Evolutionary conservation across 2,113 vertebrate species (phyloP), one percentile per base, ranked within the genome.

Genomic region (Strix uralensis): DNA sequence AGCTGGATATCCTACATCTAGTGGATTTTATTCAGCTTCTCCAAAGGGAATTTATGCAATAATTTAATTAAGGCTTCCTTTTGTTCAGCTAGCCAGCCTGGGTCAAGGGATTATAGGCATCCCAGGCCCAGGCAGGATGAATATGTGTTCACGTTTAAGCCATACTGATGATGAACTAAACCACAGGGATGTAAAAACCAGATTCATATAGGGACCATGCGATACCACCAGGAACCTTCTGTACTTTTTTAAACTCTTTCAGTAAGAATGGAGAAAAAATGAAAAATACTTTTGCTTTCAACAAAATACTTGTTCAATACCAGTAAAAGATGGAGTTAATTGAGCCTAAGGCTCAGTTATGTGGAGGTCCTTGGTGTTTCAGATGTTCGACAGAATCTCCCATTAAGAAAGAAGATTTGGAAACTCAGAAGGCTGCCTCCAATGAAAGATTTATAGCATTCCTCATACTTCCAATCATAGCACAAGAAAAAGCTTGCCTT

Each of bases 11-110:
- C 36, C 70, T 70, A 27, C 85, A 72, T 57, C 82, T 16, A 52
- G 19, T 80, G 81, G 65, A 51, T 96, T 95, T 94, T 86, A 94
- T 84, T 95, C 88, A 92, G 82, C 54, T 95, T 85, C 86, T 96
- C 96, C 83, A 92, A 93, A 93, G 96, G 95, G 95, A 97, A 96
- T 96, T 95, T 87, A 77, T 93, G 63, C 77, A 95, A 95, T 97
- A 93, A 97, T 96, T 96, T 96, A 96, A 94, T 95, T 92, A 84
- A 97, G 87, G 74, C 19, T 85, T 97, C 78, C 36, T 93, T 94
- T 96, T 95, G 63, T 93, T 97, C 84, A 54, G 67, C 42, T 86
- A 92, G 84, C 73, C 92, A 90, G 81, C 44, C 88, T 84, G 32
- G 80, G 89, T 73, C 78, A 94, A 88, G 67, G 93, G 94, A 97